phyloP scores from a whole-genome alignment of 2,797 vertebrate genomes.

The Ispidina picta region DNA sequence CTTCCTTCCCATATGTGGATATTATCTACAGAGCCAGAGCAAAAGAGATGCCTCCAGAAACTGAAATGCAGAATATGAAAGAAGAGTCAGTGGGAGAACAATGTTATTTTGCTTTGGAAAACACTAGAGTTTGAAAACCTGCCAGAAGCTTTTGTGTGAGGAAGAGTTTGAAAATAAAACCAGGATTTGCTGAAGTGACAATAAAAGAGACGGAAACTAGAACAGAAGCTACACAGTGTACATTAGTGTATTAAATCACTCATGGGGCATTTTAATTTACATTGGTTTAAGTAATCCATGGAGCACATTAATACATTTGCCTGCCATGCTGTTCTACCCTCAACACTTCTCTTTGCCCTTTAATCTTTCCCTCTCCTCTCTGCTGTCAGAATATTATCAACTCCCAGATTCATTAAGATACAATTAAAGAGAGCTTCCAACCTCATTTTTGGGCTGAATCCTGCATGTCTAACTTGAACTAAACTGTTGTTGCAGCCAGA shows the following conservation, averaged over 20 bases:
- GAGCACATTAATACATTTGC: not conserved
- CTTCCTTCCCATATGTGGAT: not conserved
- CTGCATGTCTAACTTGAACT: not conserved
- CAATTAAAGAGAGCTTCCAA: not conserved
- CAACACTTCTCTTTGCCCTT: not conserved
- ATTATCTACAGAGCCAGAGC: not conserved
- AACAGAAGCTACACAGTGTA: not conserved
- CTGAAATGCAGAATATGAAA: not conserved
- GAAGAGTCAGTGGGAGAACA: not conserved
- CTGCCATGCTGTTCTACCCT: not conserved
- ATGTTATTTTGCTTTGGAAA: not conserved
- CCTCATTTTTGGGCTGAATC: not conserved
- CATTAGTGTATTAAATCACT: not conserved
- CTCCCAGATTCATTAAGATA: not conserved
- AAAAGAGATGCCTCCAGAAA: not conserved
- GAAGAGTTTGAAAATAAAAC: not conserved
- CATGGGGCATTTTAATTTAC: not conserved
- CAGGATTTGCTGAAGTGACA: not conserved
- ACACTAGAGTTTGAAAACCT: not conserved
- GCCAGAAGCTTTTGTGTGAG: not conserved
- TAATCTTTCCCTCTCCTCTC: not conserved
- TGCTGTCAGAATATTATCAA: not conserved
- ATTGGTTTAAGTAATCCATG: not conserved
- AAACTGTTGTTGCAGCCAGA: not conserved
- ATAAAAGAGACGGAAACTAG: not conserved